Base-by-base conservation (phyloP, 2,797 vertebrate species). In the Arrhamphus sclerolepis region DNA sequence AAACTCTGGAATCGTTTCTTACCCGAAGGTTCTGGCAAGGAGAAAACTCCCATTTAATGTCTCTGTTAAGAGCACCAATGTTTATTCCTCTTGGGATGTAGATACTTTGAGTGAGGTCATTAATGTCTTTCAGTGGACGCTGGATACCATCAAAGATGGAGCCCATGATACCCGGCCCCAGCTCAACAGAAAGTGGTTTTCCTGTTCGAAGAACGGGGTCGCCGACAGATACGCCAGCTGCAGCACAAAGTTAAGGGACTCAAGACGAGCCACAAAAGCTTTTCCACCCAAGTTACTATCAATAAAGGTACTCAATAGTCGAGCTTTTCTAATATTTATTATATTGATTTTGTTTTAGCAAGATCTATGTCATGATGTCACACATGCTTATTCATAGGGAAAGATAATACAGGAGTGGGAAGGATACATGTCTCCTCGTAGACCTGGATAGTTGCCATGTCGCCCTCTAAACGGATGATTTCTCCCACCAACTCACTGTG, bases 341-440 rank as follows among this genome's bases (percentile, higher is more conserved):
- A 34, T 10, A 6, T 14, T 6, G n/a, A n/a, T 34, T 40, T n/a
- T n/a, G 14, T 38, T 51, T 48, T 0, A 43, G 16, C 4, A 2
- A 58, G 9, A 52, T 5, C 20, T 17, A 26, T 17, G 10, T 38
- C 14, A 5, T 13, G 2, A 2, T 22, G 50, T 34, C 11, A 16
- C 3, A 34, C 1, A 39, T 5, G 6, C 44, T 40, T 16, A 4
- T 61, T 7, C 7, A 22, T 7, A 62, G 1, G 54, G n/a, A 29
- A 44, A 16, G 1, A 11, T 18, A 29, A 26, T 4, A 38, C 0
- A 2, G 17, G 14, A 51, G 51, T 43, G 57, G 54, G 84, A 94
- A 97, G 94, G 97, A 99, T 99, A 99, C 98, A 99, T 0, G 98
- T 99, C 91, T 99, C 98, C 86, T 99, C 98, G 19, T 99, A 99